phyloP scores from a whole-genome alignment of 2,797 vertebrate species.

The Adelosebastes latens region DNA sequence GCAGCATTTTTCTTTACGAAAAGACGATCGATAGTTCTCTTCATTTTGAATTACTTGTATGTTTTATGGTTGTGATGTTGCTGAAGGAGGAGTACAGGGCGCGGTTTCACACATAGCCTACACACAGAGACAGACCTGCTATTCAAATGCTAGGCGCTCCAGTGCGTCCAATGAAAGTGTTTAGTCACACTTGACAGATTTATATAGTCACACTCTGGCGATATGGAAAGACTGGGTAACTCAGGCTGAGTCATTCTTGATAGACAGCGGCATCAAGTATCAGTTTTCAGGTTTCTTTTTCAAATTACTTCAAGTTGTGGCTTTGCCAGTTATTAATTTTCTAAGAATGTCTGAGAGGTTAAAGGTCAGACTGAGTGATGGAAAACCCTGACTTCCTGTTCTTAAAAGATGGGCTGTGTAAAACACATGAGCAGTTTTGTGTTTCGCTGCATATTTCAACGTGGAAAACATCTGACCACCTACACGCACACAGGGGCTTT shows the following conservation, averaged over 20 bases:
- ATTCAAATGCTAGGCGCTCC: too few species aligned
- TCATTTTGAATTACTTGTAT: too few species aligned
- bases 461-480: not conserved
- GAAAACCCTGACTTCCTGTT: slow-evolving; percentile 71
- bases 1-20: too few species aligned
- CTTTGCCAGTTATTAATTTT: slow-evolving; percentile 55
- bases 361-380: slow-evolving; percentile 61
- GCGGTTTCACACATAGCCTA: too few species aligned
- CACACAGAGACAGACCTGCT: too few species aligned
- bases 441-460: not conserved
- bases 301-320: slow-evolving; percentile 75
- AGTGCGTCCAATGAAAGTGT: too few species aligned
- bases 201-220: not conserved
- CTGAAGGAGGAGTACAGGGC: too few species aligned
- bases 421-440: not conserved
- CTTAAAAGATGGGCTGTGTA: slow-evolving; percentile 35
- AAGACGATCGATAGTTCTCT: too few species aligned
- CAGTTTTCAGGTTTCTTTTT: not conserved
- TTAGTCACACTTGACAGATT: not conserved
- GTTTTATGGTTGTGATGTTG: too few species aligned
- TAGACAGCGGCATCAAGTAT: not conserved
- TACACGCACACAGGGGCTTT: not conserved
- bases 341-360: slow-evolving; percentile 70
- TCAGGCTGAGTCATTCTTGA: not conserved
- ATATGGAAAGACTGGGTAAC: not conserved